Evolutionary conservation across 2,113 vertebrate genomes (phyloP), one percentile per base, ranked within the genome.

Genomic region (Bagarius yarrelli): DNA sequence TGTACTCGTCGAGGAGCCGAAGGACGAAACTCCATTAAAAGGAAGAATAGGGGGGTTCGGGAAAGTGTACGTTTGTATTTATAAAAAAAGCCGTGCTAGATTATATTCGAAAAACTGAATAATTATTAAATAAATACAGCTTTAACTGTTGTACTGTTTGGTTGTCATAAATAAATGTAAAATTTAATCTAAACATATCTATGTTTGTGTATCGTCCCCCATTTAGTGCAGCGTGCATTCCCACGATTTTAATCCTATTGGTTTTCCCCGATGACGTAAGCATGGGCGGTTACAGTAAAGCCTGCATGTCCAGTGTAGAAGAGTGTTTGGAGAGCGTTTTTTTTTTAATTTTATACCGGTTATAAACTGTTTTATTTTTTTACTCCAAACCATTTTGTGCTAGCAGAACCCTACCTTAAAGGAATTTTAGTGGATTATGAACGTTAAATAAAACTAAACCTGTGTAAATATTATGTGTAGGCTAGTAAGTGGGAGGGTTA

Each of bases 171-270:
- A 4, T 2, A 60, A 32, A 25, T 61, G 14, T 34, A 12, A 47
- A 36, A 80, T 5, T 25, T 3, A 40, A 25, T 69, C 25, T 5
- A 55, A 78, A 8, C 73, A 81, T 25, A 34, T 53, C 14, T 15
- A 0, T 16, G 36, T 11, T 63, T 56, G 1, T 4, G 4, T 73
- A 77, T 81, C 83, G 66, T 25, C 5, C 8, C 47, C 63, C 9
- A 2, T 2, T 78, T 63, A 81, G 64, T 78, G 63, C 56, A 61
- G 67, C 85, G 78, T 75, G 3, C 86, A 81, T 87, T 89, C 84
- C 79, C 83, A 84, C 71, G 63, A 32, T 91, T 81, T 91, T 90
- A 92, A 92, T 92, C 90, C 89, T 78, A 93, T 93, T 93, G 93
- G 93, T 91, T 86, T 85, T 47, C 86, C 73, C 76, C 67, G 80